Evolutionary conservation across 2,888 invertebrate species (phyloP), one percentile per base, ranked within the genome.

Genomic region (Polyommatus iphigenia): DNA sequence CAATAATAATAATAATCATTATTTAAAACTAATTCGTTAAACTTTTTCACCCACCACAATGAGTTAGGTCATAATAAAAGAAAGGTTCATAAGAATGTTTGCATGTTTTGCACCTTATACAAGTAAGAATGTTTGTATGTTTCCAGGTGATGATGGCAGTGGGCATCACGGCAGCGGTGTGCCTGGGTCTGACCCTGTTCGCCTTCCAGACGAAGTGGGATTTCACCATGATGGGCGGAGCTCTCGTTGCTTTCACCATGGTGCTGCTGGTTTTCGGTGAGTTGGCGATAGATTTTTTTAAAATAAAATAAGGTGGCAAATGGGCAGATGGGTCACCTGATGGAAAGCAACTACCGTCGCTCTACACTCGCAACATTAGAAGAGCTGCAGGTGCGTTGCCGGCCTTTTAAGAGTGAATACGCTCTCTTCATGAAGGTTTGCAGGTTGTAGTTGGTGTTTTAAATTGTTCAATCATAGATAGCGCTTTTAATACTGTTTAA

Each of bases 201-300:
- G 97, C 98, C 7, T 96, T 98, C 90, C 98, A 98, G 92, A 98
- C 98, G 0, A 98, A 96, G 90, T 95, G 94, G 86, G 97, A 97
- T 88, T 97, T 97, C 83, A 97, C 97, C 0, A 93, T 95, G 83
- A 92, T 95, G 87, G 96, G 96, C 73, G 97, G 96, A 1, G 91
- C 96, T 6, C 90, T 98, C 6, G 95, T 97, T 79, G 96, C 96
- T 3, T 32, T 36, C 4, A 57, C 72, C 13, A 57, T 77, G 57
- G 36, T 72, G 3, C 15, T 72, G 13, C 10, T 77, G 10, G 20
- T 72, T 2, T 77, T 72, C 71, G 72, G 71, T 77, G 18, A 36
- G 77, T 32, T 24, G 13, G 13, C 50, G 13, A 41, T 3, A 36
- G 18, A 18, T 59, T 24, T 24, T 24, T 36, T 36, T 0, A 6